Evolutionary conservation across 2,113 vertebrate genomes (phyloP), one percentile per base, ranked within the genome.

Genomic region (Grus americana): DNA sequence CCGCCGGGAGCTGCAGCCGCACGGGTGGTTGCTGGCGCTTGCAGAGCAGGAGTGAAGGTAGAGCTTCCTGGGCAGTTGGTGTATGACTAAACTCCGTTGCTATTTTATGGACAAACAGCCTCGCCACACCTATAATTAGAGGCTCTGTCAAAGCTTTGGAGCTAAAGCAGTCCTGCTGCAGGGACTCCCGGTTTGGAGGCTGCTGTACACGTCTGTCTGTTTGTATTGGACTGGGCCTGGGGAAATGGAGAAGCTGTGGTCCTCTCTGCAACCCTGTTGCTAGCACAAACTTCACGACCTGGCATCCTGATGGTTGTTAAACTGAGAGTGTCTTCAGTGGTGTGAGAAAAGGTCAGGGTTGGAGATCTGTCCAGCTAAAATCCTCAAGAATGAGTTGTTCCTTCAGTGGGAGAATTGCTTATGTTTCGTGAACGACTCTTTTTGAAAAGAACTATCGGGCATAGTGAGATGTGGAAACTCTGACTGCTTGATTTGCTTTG

Each of bases 81-180:
- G 34, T 24, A 23, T 67, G 76, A 46, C 83, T 86, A 30, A 44
- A 36, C 22, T 2, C 59, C 9, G 0, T 24, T 20, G 71, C 76
- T 88, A 11, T 79, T 67, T 32, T 27, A 11, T 19, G 72, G 66
- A 61, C 61, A 92, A 70, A 86, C 79, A 75, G 79, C 42, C 42
- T 21, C 16, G 30, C 79, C 67, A 55, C 87, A 71, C 74, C 81
- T 92, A 38, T 93, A 92, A 92, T 92, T 88, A 96, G 54, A 67
- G 75, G 59, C 81, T 66, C 17, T 75, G 55, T 84, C 32, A 79
- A 23, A 57, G 46, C n/a, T 9, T 12, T 50, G 49, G 74, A 40
- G 26, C 78, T 32, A 0, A 10, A 62, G 68, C 58, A n/a, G 70
- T 3, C 7, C 36, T 20, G 54, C 65, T 49, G 36, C 74, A 12